Base-by-base conservation (phyloP, 2,113 vertebrate species). In the Trinectes maculatus region DNA sequence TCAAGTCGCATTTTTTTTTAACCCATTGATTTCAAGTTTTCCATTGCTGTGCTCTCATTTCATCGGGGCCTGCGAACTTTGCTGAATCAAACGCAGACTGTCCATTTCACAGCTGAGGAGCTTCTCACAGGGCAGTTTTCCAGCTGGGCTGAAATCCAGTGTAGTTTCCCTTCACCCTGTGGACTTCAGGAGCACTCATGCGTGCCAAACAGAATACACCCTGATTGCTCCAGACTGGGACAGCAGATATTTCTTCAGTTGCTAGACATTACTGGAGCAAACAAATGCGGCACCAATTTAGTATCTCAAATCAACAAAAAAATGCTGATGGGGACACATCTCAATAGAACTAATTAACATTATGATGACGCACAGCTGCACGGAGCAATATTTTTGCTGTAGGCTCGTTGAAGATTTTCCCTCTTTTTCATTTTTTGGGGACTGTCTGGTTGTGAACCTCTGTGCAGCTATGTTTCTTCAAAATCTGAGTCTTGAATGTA, bases 281-380 rank as follows among this genome's bases (percentile, higher is more conserved):
- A 91, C 88, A 93, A 92, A 93, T 80, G 90, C 70, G 67, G 79
- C 83, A 88, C 83, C 73, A 18, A 78, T 85, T 84, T 75, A 62
- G 70, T 71, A 85, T 89, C 70, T 77, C 40, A 77, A 75, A 84
- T 91, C 78, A 88, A 57, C 65, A 55, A 16, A 2, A 28, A 65
- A 63, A 74, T 55, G 53, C 66, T 81, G 74, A 88, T 65, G 80
- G 89, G 82, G 72, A 69, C 61, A 56, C 47, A 82, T 86, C 80
- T 81, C 83, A 80, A 72, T 75, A 76, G 82, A 46, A 63, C 70
- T 87, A 79, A 90, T 91, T 86, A 87, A 82, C 71, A 87, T 83
- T 82, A 77, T 12, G n/a, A 77, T 73, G 36, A 49, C 74, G 85
- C 71, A 81, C 84, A 92, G 87, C 88, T 85, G 85, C 68, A 89